Conservation (phyloP, 2,797 vertebrate genomes). For the Siniperca scherzeri region DNA sequence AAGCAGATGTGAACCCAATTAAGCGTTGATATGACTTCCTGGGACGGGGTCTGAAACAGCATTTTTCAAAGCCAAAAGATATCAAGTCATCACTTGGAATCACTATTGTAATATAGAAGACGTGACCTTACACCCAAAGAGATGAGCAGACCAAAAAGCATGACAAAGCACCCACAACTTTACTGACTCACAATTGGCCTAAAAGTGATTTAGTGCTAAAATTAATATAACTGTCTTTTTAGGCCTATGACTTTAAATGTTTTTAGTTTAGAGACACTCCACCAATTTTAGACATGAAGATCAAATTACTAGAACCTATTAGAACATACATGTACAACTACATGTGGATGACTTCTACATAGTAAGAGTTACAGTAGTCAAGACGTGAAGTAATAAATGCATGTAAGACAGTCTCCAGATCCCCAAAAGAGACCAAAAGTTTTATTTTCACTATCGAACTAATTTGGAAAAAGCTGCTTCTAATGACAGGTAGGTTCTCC, state of each 20-base stretch:
- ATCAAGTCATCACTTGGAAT: constrained; percentile 53
- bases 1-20: constrained; percentile 68
- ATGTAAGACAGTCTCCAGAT: background rate
- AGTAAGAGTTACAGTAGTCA: background rate
- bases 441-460: background rate
- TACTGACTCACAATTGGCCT: constrained; percentile 3
- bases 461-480: background rate
- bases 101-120: constrained; percentile 39
- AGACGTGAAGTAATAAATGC: background rate
- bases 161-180: constrained; percentile 14
- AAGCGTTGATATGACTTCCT: constrained; percentile 56
- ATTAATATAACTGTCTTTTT: constrained; percentile 4
- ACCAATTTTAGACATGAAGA: background rate
- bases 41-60: constrained; percentile 46
- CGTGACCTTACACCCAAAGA: constrained; percentile 48
- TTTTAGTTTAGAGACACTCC: constrained; percentile 3
- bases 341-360: background rate
- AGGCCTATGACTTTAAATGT: background rate
- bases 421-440: background rate
- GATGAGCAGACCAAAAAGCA: constrained; percentile 31
- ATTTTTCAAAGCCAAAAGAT: constrained; percentile 57
- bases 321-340: no score
- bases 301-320: background rate
- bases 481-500: background rate
- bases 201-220: constrained; percentile 15